Conservation (phyloP, 2,888 invertebrate genomes). For the Patella caerulea region DNA sequence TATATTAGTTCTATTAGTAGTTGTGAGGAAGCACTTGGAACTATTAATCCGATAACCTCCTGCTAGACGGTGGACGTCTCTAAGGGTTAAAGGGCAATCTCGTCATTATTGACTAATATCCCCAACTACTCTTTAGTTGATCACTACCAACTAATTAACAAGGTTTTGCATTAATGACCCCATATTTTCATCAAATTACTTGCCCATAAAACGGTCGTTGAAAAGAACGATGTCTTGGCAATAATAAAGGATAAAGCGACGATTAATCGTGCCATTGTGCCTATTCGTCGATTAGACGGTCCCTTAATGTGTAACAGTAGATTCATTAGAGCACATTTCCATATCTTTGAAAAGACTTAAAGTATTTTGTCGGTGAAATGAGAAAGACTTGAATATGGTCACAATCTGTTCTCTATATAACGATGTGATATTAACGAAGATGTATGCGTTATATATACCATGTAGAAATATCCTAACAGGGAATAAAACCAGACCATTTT, state of each 20-base stretch:
- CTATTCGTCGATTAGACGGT: not conserved
- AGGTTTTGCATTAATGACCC: slow-evolving; percentile 10
- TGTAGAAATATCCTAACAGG: no score
- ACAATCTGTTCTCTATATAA: not conserved
- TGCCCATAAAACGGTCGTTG: slow-evolving; percentile 7
- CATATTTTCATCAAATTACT: slow-evolving; percentile 10
- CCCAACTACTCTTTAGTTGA: slow-evolving; percentile 2
- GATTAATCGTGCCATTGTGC: slow-evolving; percentile 7
- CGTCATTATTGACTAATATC: slow-evolving; percentile 13
- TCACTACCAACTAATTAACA: slow-evolving; percentile 6
- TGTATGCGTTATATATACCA: no score
- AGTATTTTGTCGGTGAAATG: not conserved
- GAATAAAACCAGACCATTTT: no score
- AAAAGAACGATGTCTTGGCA: slow-evolving; percentile 9
- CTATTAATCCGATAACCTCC: no score
- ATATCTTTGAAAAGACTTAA: slow-evolving; percentile 4
- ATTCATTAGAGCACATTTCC: slow-evolving; percentile 10
- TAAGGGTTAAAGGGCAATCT: not conserved
- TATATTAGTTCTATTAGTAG: no score
- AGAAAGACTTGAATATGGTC: not conserved
- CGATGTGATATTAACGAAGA: no score
- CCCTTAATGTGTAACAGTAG: slow-evolving; percentile 10
- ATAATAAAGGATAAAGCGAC: slow-evolving; percentile 2
- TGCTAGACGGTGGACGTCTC: not conserved
- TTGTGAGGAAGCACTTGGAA: no score